Conservation (phyloP, 2,797 vertebrate genomes). For the Sebastes dallii region DNA sequence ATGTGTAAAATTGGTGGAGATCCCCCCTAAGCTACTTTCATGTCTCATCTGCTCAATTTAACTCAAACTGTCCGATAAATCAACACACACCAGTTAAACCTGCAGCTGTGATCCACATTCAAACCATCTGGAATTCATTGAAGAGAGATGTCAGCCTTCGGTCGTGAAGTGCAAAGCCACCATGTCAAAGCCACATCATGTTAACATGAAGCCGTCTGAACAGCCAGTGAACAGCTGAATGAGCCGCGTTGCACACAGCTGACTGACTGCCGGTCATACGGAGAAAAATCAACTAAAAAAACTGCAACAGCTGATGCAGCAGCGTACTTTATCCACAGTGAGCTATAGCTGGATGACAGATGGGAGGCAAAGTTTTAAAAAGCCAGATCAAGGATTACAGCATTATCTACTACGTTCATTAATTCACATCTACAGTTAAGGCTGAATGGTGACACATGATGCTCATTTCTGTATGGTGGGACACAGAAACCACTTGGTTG, state of each 20-base stretch:
- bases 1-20: not conserved
- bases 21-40: not conserved
- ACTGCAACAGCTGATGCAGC: slow-evolving; percentile 49
- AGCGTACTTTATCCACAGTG: slow-evolving; percentile 25
- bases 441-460: slow-evolving; percentile 6
- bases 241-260: slow-evolving; percentile 38
- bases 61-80: not conserved
- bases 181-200: slow-evolving; percentile 37
- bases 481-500: slow-evolving; percentile 1
- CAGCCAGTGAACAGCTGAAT: slow-evolving; percentile 39
- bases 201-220: slow-evolving; percentile 40
- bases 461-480: slow-evolving; percentile 21
- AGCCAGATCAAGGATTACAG: slow-evolving; percentile 45
- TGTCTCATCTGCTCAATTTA: not conserved
- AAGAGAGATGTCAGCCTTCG: slow-evolving; percentile 24
- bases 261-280: slow-evolving; percentile 22
- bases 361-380: slow-evolving; percentile 32
- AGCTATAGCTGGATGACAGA: slow-evolving; percentile 42
- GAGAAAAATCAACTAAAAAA: slow-evolving; percentile 28
- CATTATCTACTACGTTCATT: slow-evolving; percentile 5
- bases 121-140: slow-evolving; percentile 24
- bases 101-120: not conserved
- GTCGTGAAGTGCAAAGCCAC: slow-evolving; percentile 45
- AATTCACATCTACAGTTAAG: slow-evolving; percentile 2
- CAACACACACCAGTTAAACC: not conserved